Evolutionary conservation across 2,113 vertebrate genomes (phyloP).

Genomic region (Orientallactaga bullata): DNA sequence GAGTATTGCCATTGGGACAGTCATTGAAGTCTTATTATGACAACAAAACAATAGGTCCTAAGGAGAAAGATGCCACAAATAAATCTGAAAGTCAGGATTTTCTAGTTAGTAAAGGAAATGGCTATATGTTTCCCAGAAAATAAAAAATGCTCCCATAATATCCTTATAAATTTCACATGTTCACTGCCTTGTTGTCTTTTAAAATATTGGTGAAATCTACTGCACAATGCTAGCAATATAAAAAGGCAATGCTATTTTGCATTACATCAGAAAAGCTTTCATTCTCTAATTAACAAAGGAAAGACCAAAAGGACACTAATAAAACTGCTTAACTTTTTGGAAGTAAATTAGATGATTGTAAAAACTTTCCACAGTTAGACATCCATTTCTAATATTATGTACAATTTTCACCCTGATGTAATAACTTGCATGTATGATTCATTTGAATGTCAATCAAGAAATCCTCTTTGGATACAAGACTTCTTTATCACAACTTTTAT

Average conservation of each 20-base stretch:
- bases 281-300: not conserved
- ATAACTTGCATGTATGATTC: not conserved
- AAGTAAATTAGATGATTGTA: not conserved
- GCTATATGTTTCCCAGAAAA: not conserved
- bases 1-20: not conserved
- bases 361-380: not conserved
- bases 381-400: not conserved
- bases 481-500: no score
- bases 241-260: not conserved
- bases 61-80: no score
- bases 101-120: not conserved
- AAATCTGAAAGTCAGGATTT: not conserved
- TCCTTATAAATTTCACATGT: not conserved
- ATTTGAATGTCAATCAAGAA: not conserved
- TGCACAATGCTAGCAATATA: not conserved
- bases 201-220: not conserved
- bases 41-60: not conserved
- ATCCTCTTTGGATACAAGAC: not conserved
- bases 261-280: not conserved
- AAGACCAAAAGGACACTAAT: not conserved
- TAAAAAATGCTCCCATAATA: not conserved
- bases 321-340: not conserved
- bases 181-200: not conserved
- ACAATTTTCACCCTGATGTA: not conserved
- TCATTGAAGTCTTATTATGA: not conserved